Base-by-base conservation (phyloP, 2,888 invertebrate genomes). In the Drosophila dives region DNA sequence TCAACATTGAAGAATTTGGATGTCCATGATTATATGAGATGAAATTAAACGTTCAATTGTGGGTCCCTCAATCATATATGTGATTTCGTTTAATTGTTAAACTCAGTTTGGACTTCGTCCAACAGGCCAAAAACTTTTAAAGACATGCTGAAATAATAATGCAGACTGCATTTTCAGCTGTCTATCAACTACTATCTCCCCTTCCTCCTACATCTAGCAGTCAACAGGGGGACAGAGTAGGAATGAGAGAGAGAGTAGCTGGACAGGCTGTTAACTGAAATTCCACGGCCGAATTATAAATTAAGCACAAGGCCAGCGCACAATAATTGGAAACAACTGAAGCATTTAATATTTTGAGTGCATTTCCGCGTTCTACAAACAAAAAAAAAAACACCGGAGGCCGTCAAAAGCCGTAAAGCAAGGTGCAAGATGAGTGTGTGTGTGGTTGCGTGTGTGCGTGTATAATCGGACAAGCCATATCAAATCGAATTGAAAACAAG, bases 281-380 rank as follows among this genome's bases (percentile, higher is more conserved):
- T 51, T 61, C 33, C 50, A 67, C 58, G 33, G 60, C 45, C 72
- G 80, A 64, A 83, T 86, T 81, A 87, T 89, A 81, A 89, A 81
- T 90, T 81, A 89, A 90, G 86, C 84, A 74, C 53, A 77, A 83
- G 87, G 64, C 74, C 56, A 56, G 36, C 51, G 70, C 67, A 66
- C 76, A 88, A 88, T 88, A 86, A 88, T 86, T 86, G 88, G 86
- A 80, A 86, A 75, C 88, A 82, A 75, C 88, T 84, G 88, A 88
- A 81, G 89, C 91, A 89, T 91, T 91, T 90, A 91, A 91, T 91
- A 89, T 90, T 89, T 91, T 91, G 90, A 91, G 91, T 91, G 90
- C 83, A 88, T 84, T 87, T 90, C 81, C 83, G 87, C 88, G 91
- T 90, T 70, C 67, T 76, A 67, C 66, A 72, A 33, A 45, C 40